Evolutionary conservation across 2,797 vertebrate species (phyloP).

Genomic region (Helarctos malayanus): DNA sequence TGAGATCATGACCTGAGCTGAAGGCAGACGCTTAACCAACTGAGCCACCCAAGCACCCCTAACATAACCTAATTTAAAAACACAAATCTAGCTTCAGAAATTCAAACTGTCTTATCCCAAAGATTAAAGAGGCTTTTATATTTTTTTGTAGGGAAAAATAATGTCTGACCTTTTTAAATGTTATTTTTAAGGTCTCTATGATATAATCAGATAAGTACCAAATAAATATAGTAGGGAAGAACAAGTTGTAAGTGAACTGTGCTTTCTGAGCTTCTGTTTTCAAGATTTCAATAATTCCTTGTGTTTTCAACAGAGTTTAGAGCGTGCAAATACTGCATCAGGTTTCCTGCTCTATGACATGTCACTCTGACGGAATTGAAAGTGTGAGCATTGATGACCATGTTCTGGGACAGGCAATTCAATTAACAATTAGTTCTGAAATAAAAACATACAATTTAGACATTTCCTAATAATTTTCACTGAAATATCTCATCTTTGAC

Average conservation of each 20-base stretch:
- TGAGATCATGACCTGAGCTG: no score
- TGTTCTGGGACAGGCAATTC: not conserved
- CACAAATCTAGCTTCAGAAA: slow-evolving; percentile 9
- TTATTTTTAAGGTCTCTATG: not conserved
- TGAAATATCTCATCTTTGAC: not conserved
- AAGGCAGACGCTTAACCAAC: no score
- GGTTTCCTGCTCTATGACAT: not conserved
- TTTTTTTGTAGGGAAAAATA: slow-evolving; percentile 28
- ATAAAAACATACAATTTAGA: not conserved
- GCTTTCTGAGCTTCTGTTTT: not conserved
- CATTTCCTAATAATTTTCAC: not conserved
- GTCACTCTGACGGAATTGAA: not conserved
- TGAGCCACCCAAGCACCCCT: no score
- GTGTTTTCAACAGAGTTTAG: not conserved
- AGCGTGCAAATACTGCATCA: not conserved
- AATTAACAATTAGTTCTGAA: slow-evolving; percentile 21
- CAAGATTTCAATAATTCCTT: not conserved
- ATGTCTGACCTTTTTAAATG: not conserved
- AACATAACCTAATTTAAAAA: not conserved
- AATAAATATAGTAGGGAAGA: not conserved
- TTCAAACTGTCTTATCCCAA: not conserved
- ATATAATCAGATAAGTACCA: not conserved
- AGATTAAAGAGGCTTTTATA: slow-evolving; percentile 28
- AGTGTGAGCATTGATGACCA: not conserved
- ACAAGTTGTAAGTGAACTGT: not conserved